Base-by-base conservation (phyloP, 2,888 invertebrate species). In the Drosophila rubida region DNA sequence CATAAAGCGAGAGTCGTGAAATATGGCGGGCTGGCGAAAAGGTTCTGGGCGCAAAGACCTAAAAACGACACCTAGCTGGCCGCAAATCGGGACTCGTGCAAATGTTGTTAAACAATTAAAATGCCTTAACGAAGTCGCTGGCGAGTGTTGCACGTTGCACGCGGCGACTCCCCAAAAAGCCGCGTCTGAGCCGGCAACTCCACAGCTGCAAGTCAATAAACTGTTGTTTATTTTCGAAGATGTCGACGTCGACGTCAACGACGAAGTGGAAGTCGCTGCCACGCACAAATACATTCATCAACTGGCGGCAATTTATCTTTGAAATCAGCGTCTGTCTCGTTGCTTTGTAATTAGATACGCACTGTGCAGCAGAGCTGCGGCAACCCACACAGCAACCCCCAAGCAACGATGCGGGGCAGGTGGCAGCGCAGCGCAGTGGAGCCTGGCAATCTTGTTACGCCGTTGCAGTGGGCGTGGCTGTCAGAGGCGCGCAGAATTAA, bases 81-180 rank as follows among this genome's bases (percentile, higher is more conserved):
- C 48, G 45, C 22, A 32, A 54, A 60, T 49, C 41, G 55, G 23
- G 51, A 75, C 53, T 46, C 69, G 51, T 42, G 50, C 50, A 79
- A 81, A 85, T 76, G 86, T 82, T 87, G 87, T 87, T 82, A 82
- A 87, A 87, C 55, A 82, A 82, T 82, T 85, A 85, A 79, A 85
- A 87, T 85, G 80, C 65, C 62, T 61, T 82, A 67, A 71, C n/a
- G 79, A 71, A 54, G 53, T 49, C 30, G 37, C 30, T 42, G 51
- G 13, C 25, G 27, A 19, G 22, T 32, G 49, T 58, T 42, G 30
- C 30, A 16, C 13, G 46, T 61, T 46, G 22, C 48, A 53, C 45
- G 16, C 49, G 50, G 32, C 16, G 55, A 16, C 59, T 44, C 25
- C 30, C 35, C 25, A 61, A 49, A 49, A 44, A 39, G 48, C n/a